A percentile compares a stretch with the other conserved stretches of the same genome.
Evolutionary conservation across 2,888 invertebrate genomes (phyloP).

Genomic region (Limnephilus auricula): DNA sequence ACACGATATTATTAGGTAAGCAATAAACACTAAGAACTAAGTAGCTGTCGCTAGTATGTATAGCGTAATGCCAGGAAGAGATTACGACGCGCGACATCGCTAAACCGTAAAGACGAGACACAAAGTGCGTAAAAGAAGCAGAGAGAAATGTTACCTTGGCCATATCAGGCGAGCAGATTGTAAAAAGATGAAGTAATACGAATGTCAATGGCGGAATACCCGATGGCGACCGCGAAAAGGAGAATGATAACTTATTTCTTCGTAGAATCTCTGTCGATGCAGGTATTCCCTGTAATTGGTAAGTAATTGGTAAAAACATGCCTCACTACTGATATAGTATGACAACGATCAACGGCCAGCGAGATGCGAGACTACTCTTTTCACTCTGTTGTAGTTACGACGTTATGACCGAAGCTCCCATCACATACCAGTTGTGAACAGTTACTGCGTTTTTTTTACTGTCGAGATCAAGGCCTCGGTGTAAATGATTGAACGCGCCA

Average conservation of each 20-base stretch:
- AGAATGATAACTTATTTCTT: background rate
- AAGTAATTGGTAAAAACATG: background rate
- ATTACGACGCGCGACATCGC: background rate
- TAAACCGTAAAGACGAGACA: background rate
- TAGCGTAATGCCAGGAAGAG: background rate
- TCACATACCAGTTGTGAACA: conserved; percentile 2
- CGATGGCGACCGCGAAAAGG: background rate
- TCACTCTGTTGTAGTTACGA: background rate
- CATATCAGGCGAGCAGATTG: background rate
- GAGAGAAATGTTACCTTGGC: background rate
- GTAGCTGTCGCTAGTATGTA: background rate
- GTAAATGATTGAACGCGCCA: background rate
- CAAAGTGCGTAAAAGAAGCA: background rate
- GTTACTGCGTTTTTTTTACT: background rate
- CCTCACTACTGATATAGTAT: background rate
- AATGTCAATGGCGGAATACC: background rate
- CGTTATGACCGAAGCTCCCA: background rate
- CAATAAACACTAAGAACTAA: background rate
- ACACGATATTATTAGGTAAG: background rate
- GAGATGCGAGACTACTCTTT: background rate
- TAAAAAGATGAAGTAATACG: background rate
- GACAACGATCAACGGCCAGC: background rate
- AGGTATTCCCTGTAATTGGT: background rate
- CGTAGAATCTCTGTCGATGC: background rate
- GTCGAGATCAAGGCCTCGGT: background rate